Conservation (phyloP, 92 coral and sea anemone genomes). For the Ricordea florida region DNA sequence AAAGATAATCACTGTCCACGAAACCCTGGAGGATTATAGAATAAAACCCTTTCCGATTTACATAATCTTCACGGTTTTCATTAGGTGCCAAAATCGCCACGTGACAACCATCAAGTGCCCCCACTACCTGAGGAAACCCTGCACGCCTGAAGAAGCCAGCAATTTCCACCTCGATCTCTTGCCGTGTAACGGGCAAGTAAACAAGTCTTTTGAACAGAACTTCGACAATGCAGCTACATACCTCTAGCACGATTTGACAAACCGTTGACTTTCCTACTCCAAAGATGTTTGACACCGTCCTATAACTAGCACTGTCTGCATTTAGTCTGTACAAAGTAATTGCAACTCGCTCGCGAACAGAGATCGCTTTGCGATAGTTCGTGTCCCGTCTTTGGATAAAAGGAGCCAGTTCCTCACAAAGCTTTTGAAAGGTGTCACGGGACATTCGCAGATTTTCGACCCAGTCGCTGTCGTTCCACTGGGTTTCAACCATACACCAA, state of each 20-base stretch:
- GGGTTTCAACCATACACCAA: background rate
- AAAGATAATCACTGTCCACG: slow-evolving; percentile 43
- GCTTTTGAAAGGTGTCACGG: slow-evolving; percentile 15
- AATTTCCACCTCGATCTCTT: slow-evolving; percentile 27
- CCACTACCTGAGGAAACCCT: slow-evolving; percentile 50
- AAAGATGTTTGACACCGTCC: slow-evolving; percentile 32
- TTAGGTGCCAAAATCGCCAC: slow-evolving; percentile 34
- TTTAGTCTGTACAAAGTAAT: slow-evolving; percentile 39
- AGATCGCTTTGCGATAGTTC: slow-evolving; percentile 46
- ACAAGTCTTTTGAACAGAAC: slow-evolving; percentile 16
- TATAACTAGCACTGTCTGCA: slow-evolving; percentile 45
- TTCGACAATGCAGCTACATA: slow-evolving; percentile 17
- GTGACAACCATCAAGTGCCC: too few relatives aligned
- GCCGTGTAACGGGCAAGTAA: slow-evolving; percentile 13
- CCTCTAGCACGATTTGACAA: slow-evolving; percentile 28
- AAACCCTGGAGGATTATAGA: slow-evolving; percentile 40
- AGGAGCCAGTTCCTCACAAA: slow-evolving; percentile 44
- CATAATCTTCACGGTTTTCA: slow-evolving; percentile 13
- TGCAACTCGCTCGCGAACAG: too few relatives aligned
- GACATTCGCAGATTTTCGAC: slow-evolving; percentile 30
- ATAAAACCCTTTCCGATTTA: slow-evolving; percentile 21
- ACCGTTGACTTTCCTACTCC: slow-evolving; percentile 46
- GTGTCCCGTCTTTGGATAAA: slow-evolving; percentile 16
- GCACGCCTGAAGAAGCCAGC: slow-evolving; percentile 17
- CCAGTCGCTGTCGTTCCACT: slow-evolving; percentile 49